These are phyloP conservation scores for Autographa gamma DNA, from an alignment of 2,888 invertebrate genomes.

Conservation along the genomic window DNA sequence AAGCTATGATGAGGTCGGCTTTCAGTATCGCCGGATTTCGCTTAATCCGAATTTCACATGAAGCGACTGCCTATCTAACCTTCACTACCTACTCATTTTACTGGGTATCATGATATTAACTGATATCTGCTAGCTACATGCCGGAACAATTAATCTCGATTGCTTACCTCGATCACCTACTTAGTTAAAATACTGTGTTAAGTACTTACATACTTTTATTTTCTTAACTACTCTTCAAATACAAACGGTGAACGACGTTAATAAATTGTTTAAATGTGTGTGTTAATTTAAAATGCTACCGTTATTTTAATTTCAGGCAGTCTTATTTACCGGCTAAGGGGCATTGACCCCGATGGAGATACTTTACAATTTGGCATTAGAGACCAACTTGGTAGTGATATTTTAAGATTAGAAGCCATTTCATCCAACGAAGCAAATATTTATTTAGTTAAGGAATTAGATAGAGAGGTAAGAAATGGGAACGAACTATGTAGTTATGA, in stretches of 20 bases:
- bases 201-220: conserved; percentile 47
- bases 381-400: conserved; percentile 94
- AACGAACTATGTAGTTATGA: not conserved
- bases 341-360: conserved; percentile 96
- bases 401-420: conserved; percentile 94
- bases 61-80: no score
- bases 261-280: conserved; percentile 33
- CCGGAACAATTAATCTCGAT: not conserved
- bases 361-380: conserved; percentile 94
- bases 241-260: conserved; percentile 43
- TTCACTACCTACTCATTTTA: no score
- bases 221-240: conserved; percentile 44
- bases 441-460: conserved; percentile 95
- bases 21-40: no score
- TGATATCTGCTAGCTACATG: not conserved
- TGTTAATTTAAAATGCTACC: conserved; percentile 46
- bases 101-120: no score
- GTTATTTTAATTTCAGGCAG: conserved; percentile 90
- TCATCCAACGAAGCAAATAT: conserved; percentile 95
- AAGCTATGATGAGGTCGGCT: no score
- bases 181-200: conserved; percentile 12
- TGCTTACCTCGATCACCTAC: conserved; percentile 1
- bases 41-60: no score
- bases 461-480: conserved; percentile 92
- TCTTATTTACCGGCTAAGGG: conserved; percentile 94